These are phyloP conservation scores for Protomyctophum bolini DNA, from an alignment of 2,113 vertebrate species.

Conservation along the genomic window DNA sequence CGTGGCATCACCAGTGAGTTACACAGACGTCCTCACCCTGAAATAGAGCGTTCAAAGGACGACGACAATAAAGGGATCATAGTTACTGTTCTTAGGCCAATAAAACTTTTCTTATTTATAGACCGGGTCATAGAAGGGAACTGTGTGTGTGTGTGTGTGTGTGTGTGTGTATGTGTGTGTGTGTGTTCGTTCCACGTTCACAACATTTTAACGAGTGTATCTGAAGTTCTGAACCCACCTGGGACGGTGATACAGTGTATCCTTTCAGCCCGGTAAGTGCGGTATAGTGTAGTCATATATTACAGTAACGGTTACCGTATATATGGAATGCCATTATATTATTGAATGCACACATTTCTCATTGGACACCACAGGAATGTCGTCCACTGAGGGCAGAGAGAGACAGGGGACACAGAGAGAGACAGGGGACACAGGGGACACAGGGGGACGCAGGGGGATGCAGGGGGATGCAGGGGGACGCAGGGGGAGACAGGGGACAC, in stretches of 20 bases:
- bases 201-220: neutral
- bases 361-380: too few species aligned
- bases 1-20: conserved; percentile 47
- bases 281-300: neutral
- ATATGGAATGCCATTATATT: neutral
- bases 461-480: neutral
- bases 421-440: too few species aligned
- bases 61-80: conserved; percentile 91
- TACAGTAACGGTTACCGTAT: neutral
- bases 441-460: too few species aligned
- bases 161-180: neutral
- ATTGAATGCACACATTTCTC: neutral
- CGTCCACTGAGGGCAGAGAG: neutral
- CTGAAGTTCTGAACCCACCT: neutral
- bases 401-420: too few species aligned
- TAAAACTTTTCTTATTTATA: conserved; percentile 83
- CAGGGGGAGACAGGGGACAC: neutral
- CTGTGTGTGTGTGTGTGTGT: neutral
- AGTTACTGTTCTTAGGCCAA: conserved; percentile 81
- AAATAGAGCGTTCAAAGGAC: conserved; percentile 89
- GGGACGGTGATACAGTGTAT: neutral
- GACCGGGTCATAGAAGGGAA: conserved; percentile 44
- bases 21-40: conserved; percentile 84
- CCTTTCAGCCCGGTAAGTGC: neutral
- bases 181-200: neutral